These are phyloP conservation scores for Alsophila aescularia DNA, from an alignment of 2,888 invertebrate genomes.

Conservation along the genomic window DNA sequence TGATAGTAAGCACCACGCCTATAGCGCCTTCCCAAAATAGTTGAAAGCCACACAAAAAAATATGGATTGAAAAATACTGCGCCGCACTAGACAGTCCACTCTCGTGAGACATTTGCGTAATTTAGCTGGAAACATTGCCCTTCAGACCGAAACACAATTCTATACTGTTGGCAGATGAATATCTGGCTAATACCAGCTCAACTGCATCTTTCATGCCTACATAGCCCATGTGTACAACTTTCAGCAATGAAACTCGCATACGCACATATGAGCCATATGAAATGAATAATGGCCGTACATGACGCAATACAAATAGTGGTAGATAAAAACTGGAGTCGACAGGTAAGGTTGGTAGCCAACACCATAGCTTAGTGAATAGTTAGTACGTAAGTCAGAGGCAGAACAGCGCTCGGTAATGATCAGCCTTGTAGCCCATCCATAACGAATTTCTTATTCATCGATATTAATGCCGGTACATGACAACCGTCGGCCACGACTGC, in stretches of 20 bases:
- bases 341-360: slow-evolving; percentile 69
- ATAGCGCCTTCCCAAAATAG: no score
- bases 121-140: no score
- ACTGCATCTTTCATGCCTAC: not conserved
- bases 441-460: slow-evolving; percentile 84
- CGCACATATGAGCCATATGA: slow-evolving; percentile 44
- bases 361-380: slow-evolving; percentile 16
- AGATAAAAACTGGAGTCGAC: slow-evolving; percentile 70
- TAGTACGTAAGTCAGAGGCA: slow-evolving; percentile 30
- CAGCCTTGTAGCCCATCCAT: slow-evolving; percentile 80
- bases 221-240: no score
- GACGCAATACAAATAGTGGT: slow-evolving; percentile 66
- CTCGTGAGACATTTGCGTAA: no score
- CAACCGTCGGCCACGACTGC: slow-evolving; percentile 69
- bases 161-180: no score
- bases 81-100: no score
- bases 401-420: slow-evolving; percentile 64
- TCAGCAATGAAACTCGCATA: no score
- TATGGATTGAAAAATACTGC: no score
- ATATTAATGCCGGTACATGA: slow-evolving; percentile 81
- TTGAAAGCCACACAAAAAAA: no score
- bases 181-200: no score
- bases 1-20: no score
- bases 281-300: slow-evolving; percentile 58
- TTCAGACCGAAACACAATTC: no score